Evolutionary conservation across 2,113 vertebrate species (phyloP).

Genomic region (Chloroceryle aenea): DNA sequence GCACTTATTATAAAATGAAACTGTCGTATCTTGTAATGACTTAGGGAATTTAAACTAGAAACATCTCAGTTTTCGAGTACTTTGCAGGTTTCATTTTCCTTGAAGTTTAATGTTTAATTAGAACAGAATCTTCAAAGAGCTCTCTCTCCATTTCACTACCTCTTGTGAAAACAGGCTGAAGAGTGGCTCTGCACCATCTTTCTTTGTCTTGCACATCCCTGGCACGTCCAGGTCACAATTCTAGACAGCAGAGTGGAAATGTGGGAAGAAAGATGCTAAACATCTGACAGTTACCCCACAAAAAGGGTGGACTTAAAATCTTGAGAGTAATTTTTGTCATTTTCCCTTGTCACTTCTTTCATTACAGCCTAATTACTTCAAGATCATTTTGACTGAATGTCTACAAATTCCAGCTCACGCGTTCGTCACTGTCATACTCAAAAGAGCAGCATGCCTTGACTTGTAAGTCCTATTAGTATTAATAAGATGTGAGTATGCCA

Average conservation of each 20-base stretch:
- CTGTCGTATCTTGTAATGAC: conserved; percentile 6
- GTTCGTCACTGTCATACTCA: conserved; percentile 1
- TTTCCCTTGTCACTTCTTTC: conserved; percentile 3
- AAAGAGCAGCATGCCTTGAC: background rate
- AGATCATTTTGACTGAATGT: background rate
- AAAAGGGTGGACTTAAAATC: background rate
- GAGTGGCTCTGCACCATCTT: background rate
- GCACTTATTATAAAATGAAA: conserved; percentile 23
- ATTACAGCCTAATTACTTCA: conserved; percentile 1
- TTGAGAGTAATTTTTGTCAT: background rate
- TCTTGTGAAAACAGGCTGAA: conserved; percentile 35
- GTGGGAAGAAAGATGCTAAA: background rate
- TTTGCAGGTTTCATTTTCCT: conserved; percentile 12
- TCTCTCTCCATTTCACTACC: background rate
- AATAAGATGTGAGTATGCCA: conserved; percentile 12
- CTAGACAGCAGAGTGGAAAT: background rate
- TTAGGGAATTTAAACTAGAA: conserved; percentile 16
- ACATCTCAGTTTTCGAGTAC: background rate
- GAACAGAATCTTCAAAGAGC: conserved; percentile 36
- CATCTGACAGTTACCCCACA: background rate
- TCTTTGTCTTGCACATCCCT: background rate
- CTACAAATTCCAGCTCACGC: background rate
- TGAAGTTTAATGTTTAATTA: conserved; percentile 43
- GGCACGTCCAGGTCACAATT: background rate
- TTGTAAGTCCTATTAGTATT: background rate